phyloP scores from a whole-genome alignment of 2,888 invertebrate species.

The Suillia variegata region DNA sequence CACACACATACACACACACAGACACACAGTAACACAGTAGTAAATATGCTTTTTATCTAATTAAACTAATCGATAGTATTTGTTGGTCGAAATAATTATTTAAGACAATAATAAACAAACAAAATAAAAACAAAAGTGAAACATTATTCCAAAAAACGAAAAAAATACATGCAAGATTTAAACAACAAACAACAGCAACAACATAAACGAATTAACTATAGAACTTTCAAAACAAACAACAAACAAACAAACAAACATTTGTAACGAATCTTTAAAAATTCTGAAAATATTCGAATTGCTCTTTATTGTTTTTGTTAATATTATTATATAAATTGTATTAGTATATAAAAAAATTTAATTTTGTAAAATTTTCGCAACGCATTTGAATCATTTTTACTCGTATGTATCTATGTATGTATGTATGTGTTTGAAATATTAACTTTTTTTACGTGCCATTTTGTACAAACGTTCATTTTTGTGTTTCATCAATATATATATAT shows the following conservation, averaged over 20 bases:
- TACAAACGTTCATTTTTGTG: slow-evolving; percentile 2
- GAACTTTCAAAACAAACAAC: no score
- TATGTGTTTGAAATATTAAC: background rate
- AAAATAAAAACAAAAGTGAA: slow-evolving; percentile 34
- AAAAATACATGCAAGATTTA: slow-evolving; percentile 19
- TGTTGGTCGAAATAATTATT: slow-evolving; percentile 47
- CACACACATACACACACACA: slow-evolving; percentile 8
- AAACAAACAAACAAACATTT: slow-evolving; percentile 9
- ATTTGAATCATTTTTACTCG: no score
- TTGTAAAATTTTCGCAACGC: no score
- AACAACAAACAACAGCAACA: slow-evolving; percentile 9
- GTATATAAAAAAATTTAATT: background rate
- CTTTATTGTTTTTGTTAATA: no score
- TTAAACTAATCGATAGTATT: slow-evolving; percentile 38
- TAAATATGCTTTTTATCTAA: no score
- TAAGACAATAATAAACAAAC: slow-evolving; percentile 47
- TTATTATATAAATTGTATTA: background rate
- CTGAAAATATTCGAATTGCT: background rate
- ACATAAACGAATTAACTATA: background rate
- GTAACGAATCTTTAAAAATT: slow-evolving; percentile 5
- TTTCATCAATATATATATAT: no score
- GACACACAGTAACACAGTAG: slow-evolving; percentile 21
- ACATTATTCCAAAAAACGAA: no score
- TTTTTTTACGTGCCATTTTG: slow-evolving; percentile 1
- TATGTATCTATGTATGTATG: no score